Conservation (phyloP, 2,113 vertebrate species). For the Eolophus roseicapilla region DNA sequence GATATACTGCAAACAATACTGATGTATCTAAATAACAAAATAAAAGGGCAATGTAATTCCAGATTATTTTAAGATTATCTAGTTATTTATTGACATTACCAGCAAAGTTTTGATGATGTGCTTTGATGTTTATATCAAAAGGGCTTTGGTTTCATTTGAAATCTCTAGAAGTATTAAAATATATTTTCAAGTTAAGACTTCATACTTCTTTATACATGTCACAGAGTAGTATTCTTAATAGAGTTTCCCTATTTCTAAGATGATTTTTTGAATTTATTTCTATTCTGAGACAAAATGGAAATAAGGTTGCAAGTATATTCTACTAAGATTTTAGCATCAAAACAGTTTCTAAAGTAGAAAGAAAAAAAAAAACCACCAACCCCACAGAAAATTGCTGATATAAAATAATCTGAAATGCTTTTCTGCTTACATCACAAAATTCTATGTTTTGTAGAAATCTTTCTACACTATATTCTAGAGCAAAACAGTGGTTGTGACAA, state of each 20-base stretch:
- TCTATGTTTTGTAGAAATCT: background rate
- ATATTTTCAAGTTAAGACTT: background rate
- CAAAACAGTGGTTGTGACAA: background rate
- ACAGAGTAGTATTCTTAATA: background rate
- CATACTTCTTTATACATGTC: background rate
- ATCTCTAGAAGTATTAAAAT: background rate
- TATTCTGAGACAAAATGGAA: background rate
- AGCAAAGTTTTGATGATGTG: background rate
- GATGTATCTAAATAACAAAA: background rate
- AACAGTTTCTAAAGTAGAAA: background rate
- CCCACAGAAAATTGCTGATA: background rate
- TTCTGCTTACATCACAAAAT: background rate
- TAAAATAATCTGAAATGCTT: background rate
- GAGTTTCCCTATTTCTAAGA: background rate
- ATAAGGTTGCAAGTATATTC: background rate
- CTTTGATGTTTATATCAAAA: background rate
- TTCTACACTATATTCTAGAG: background rate
- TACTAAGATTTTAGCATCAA: background rate
- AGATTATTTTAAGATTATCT: background rate
- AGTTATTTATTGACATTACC: background rate
- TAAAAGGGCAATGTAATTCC: background rate
- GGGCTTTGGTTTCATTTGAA: background rate
- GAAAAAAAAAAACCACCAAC: background rate
- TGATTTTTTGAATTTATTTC: background rate
- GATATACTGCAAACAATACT: background rate